Percentiles rank a stretch among this genome's conserved stretches.
phyloP scores from a whole-genome alignment of 1,140 invertebrate species.

The Saccostrea echinata region DNA sequence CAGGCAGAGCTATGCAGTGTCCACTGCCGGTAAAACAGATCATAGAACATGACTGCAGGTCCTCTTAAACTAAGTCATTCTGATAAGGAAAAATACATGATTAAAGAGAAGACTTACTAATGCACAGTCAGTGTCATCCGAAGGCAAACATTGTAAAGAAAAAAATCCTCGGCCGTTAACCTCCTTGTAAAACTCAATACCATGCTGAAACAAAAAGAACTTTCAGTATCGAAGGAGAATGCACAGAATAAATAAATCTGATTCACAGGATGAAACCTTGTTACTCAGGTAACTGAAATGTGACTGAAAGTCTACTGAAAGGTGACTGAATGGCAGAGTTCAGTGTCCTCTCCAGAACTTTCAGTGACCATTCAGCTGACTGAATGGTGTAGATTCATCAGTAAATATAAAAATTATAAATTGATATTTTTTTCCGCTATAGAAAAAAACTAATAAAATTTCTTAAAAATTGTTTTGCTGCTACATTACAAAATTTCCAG shows the following conservation, averaged over 20 bases:
- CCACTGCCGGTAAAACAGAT: neutral
- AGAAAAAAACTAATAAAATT: neutral
- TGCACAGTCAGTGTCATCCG: neutral
- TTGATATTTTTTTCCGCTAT: neutral
- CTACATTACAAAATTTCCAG: too few species aligned
- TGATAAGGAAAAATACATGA: neutral
- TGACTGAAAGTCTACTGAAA: too few species aligned
- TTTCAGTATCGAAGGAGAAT: too few species aligned
- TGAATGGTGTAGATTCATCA: too few species aligned
- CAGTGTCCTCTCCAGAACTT: too few species aligned
- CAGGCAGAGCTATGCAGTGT: neutral
- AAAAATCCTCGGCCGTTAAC: neutral
- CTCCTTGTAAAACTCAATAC: conserved; percentile 26
- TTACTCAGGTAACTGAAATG: too few species aligned
- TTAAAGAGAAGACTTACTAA: conserved; percentile 8
- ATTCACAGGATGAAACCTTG: too few species aligned
- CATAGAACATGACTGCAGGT: neutral
- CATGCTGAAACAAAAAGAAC: neutral
- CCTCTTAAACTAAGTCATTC: neutral
- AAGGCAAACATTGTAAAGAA: conserved; percentile 1
- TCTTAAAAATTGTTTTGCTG: too few species aligned
- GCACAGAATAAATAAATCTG: too few species aligned
- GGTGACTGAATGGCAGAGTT: too few species aligned
- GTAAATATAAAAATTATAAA: too few species aligned
- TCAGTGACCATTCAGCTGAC: too few species aligned